These are phyloP conservation scores for Poecilia gillii DNA, from an alignment of 2,797 vertebrate genomes.

Conservation along the genomic window DNA sequence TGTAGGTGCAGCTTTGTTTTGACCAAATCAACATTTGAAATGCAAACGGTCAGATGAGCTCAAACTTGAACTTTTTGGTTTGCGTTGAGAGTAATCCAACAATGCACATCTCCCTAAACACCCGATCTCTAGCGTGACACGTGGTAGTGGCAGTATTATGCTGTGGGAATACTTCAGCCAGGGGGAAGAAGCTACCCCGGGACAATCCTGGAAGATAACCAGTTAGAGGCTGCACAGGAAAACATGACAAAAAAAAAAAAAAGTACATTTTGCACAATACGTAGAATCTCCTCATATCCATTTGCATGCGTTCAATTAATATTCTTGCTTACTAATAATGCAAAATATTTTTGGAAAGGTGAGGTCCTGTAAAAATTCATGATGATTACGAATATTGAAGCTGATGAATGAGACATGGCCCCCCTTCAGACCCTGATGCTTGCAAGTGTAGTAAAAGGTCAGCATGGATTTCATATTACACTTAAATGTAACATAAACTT, in stretches of 20 bases:
- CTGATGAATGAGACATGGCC: conserved; percentile 15
- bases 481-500: conserved; percentile 74
- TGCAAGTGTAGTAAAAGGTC: conserved; percentile 66
- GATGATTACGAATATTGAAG: neutral
- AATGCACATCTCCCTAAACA: neutral
- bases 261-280: neutral
- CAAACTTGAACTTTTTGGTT: neutral
- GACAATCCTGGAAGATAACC: neutral
- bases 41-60: neutral
- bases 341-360: neutral
- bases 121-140: neutral
- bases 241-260: neutral
- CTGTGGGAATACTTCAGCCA: neutral
- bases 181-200: neutral
- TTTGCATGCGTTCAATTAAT: neutral
- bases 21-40: neutral
- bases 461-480: conserved; percentile 44
- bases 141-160: neutral
- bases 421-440: neutral
- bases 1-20: too few relatives aligned
- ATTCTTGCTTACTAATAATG: neutral
- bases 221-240: neutral
- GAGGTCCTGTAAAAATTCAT: neutral
- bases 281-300: neutral
- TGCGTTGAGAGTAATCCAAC: neutral